Base-by-base conservation (phyloP, 2,113 vertebrate species). In the Barnardius zonarius region DNA sequence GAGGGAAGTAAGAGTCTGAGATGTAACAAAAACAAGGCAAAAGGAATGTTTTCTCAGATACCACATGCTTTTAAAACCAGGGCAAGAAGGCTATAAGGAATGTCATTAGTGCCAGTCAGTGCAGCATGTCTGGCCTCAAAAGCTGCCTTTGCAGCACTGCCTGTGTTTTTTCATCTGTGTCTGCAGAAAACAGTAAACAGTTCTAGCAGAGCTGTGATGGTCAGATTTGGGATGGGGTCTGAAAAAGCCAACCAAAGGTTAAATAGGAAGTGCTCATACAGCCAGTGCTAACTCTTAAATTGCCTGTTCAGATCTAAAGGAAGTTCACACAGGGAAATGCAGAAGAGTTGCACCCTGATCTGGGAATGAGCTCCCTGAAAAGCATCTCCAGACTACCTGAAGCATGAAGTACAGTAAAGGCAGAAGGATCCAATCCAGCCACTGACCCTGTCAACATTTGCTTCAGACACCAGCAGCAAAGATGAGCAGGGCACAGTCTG, bases 401-500 rank as follows among this genome's bases (percentile, higher is more conserved):
- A 61, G 37, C 35, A 48, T 5, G n/a, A 73, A 64, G 27, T 35
- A 80, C 46, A 54, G 31, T 43, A 70, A 75, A 62, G 33, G 44
- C 51, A 76, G 57, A 77, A 69, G 37, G 28, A 67, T 59, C 46
- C 66, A 30, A 44, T 55, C 52, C 66, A 57, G 10, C 12, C 72
- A 46, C 44, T 66, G 83, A 62, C 18, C 3, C 44, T 33, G 33
- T 10, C 57, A 62, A 6, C 41, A 30, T 14, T 30, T n/a, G 18
- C 68, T 86, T 70, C 24, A n/a, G 54, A 17, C 66, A 41, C 31
- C 0, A 1, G 25, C 76, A 81, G 43, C 48, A 33, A 55, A 39
- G 43, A 39, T 2, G 25, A 55, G 24, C 0, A 0, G 15, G 17
- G 9, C 27, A 57, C 24, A 25, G 35, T 5, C 55, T 12, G 27